Conservation (phyloP, 1,140 invertebrate genomes). For the Formica exsecta region DNA sequence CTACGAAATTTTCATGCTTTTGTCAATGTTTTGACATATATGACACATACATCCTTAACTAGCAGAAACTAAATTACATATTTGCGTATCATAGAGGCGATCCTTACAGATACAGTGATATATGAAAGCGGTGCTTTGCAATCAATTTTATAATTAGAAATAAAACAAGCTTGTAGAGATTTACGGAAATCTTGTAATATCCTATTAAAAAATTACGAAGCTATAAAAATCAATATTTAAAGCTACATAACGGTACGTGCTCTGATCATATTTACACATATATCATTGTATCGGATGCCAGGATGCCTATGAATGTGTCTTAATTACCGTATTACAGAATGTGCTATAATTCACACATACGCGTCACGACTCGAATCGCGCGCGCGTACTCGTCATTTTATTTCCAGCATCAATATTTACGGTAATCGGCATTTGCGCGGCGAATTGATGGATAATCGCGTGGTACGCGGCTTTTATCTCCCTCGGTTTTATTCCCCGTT, state of each 20-base stretch:
- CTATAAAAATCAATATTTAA: not conserved
- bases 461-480: not conserved
- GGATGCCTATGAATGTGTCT: not conserved
- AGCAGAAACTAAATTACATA: not conserved
- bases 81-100: not conserved
- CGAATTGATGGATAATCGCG: not conserved
- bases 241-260: not conserved
- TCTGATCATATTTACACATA: not conserved
- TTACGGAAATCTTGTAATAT: not conserved
- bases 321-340: not conserved
- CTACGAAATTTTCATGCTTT: no score
- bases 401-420: conserved; percentile 51
- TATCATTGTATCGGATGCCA: not conserved
- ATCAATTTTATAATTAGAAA: conserved; percentile 9
- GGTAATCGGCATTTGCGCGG: conserved; percentile 24
- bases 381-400: conserved; percentile 38
- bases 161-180: not conserved
- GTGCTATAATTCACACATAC: conserved; percentile 39
- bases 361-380: conserved; percentile 1
- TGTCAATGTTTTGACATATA: no score
- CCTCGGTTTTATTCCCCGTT: conserved; percentile 39
- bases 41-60: not conserved
- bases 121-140: not conserved
- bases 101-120: no score
- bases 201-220: not conserved